phyloP scores from a whole-genome alignment of 92 coral and sea anemone genomes.

The Epizoanthus ramosus region DNA sequence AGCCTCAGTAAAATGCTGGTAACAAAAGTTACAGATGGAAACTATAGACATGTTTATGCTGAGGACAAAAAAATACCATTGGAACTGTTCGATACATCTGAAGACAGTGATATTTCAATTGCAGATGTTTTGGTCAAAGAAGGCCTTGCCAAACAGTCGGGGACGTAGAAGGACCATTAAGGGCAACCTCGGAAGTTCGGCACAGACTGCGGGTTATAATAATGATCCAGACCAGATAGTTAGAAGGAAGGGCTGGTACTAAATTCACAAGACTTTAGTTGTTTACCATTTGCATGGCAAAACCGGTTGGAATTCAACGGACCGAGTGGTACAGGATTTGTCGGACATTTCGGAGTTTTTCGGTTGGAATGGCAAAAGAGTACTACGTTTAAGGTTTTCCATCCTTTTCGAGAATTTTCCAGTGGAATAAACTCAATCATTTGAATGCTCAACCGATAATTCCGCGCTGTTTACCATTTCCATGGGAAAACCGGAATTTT shows the following conservation, averaged over 20 bases:
- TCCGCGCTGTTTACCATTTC: no score
- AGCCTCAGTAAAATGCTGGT: constrained; percentile 66
- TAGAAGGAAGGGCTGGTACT: background rate
- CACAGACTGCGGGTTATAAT: background rate
- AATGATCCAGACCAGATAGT: background rate
- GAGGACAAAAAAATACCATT: constrained; percentile 68
- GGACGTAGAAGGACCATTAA: background rate
- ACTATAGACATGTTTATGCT: constrained; percentile 41
- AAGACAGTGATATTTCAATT: constrained; percentile 64
- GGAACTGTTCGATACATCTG: constrained; percentile 76
- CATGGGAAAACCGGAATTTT: no score
- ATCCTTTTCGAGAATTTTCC: no score
- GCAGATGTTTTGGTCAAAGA: constrained; percentile 72
- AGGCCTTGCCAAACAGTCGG: constrained; percentile 60
- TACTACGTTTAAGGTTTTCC: no score
- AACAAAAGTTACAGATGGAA: constrained; percentile 66
- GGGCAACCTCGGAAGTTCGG: no score
- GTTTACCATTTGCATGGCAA: no score
- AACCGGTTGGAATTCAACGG: no score
- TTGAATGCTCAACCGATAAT: no score
- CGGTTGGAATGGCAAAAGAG: no score
- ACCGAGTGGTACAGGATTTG: no score
- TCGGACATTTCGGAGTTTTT: no score
- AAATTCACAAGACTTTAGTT: background rate
- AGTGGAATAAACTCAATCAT: no score